Conservation (phyloP, 2,113 vertebrate species). For the Martes martes region DNA sequence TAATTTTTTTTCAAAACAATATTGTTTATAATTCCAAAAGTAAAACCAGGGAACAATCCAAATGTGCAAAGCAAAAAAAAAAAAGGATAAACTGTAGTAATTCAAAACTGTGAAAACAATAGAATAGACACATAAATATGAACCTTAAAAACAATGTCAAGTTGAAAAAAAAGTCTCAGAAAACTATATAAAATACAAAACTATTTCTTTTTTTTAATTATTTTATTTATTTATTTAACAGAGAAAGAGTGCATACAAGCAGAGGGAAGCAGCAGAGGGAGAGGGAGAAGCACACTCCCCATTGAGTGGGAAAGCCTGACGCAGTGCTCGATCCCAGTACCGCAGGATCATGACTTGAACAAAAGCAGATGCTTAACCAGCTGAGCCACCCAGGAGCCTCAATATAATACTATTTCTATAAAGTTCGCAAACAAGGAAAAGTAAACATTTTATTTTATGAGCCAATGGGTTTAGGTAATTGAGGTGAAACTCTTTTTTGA, state of each 20-base stretch:
- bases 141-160: not conserved
- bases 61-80: not conserved
- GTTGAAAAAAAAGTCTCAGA: not conserved
- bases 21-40: not conserved
- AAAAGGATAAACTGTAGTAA: not conserved
- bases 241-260: not conserved
- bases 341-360: not conserved
- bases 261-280: not conserved
- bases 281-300: not conserved
- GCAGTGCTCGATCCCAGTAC: not conserved
- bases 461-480: not conserved
- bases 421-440: not conserved
- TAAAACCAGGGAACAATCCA: not conserved
- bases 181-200: not conserved
- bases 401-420: not conserved
- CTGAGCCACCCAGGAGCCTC: not conserved
- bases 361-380: not conserved
- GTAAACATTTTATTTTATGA: not conserved
- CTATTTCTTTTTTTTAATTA: not conserved
- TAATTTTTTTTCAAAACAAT: not conserved
- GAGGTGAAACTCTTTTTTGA: not conserved
- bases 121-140: not conserved
- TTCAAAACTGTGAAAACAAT: not conserved
- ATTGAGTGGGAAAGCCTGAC: not conserved
- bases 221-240: not conserved